Conservation (phyloP, 2,888 invertebrate genomes). For the Campaea margaritaria region DNA sequence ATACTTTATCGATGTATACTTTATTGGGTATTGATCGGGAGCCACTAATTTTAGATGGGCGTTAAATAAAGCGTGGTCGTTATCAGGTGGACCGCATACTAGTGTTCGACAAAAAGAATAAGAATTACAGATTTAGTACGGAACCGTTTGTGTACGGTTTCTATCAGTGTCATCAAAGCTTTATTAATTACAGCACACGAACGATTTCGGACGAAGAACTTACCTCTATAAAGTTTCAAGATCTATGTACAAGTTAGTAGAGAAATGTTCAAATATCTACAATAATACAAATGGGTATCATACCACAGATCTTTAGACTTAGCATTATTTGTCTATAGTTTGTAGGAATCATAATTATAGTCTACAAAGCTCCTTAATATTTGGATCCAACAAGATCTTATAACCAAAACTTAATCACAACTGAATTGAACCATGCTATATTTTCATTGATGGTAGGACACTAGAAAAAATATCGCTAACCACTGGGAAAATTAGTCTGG, state of each 20-base stretch:
- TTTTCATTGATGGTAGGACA: too few relatives aligned
- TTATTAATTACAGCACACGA: neutral
- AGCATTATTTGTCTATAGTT: too few relatives aligned
- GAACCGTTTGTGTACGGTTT: neutral
- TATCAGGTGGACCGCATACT: conserved; percentile 13
- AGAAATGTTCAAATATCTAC: neutral
- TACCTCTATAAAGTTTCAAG: neutral
- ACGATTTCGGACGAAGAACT: neutral
- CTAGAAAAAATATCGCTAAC: too few relatives aligned
- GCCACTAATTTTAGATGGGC: conserved; percentile 39
- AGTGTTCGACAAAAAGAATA: conserved; percentile 9
- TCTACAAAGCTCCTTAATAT: too few relatives aligned
- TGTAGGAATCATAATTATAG: too few relatives aligned
- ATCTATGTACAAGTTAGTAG: neutral
- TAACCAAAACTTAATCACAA: too few relatives aligned
- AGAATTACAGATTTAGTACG: conserved; percentile 12
- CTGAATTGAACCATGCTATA: too few relatives aligned
- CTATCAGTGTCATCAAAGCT: neutral
- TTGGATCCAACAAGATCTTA: too few relatives aligned
- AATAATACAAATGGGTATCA: neutral
- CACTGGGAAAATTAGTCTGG: too few relatives aligned
- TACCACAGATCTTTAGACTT: too few relatives aligned
- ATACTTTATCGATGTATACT: conserved; percentile 32
- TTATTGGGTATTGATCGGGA: conserved; percentile 38
- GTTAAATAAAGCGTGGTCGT: conserved; percentile 32